Evolutionary conservation across 2,113 vertebrate species (phyloP), one percentile per base, ranked within the genome.

Genomic region (Prinia subflava): DNA sequence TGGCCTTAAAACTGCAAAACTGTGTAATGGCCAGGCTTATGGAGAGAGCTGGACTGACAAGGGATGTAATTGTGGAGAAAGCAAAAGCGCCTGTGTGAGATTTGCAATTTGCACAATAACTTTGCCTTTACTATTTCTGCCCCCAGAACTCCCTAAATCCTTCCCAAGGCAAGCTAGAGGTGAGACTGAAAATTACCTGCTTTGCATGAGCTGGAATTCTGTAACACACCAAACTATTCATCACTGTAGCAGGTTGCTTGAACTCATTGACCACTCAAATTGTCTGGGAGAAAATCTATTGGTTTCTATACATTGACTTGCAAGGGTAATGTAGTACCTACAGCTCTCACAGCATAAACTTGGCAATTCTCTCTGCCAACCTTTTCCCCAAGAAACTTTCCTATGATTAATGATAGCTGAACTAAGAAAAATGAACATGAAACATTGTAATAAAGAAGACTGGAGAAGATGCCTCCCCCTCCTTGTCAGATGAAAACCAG

Each of bases 341-440:
- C 33, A 49, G 75, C 41, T 89, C 91, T 95, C n/a, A 1, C 59
- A 86, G 80, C 83, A 89, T 44, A 90, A 94, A 85, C 94, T 85
- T 82, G 11, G 68, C 87, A 92, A 92, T 91, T 88, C 94, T 86
- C 83, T 69, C 81, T 75, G 62, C 88, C 89, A 93, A 42, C 39
- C 47, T 80, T 49, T 75, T 67, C 44, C 76, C 89, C 93, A 68
- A 60, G 86, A 94, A 92, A 91, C 57, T 62, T 57, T 83, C 49
- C 75, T 59, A 87, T 92, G 96, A 97, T 97, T 95, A 96, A 97
- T 96, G 96, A 95, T 42, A 81, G 89, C 27, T 89, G 76, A 94
- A 94, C 76, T 95, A 87, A 73, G 84, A 95, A 95, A 97, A 96
- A 94, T 87, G 90, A 96, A 92, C 22, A 37, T 68, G 89, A 75